A percentile compares a stretch with the other conserved stretches of the same genome.
Conservation (phyloP, 2,888 invertebrate genomes). For the Diplolepis rosae region DNA sequence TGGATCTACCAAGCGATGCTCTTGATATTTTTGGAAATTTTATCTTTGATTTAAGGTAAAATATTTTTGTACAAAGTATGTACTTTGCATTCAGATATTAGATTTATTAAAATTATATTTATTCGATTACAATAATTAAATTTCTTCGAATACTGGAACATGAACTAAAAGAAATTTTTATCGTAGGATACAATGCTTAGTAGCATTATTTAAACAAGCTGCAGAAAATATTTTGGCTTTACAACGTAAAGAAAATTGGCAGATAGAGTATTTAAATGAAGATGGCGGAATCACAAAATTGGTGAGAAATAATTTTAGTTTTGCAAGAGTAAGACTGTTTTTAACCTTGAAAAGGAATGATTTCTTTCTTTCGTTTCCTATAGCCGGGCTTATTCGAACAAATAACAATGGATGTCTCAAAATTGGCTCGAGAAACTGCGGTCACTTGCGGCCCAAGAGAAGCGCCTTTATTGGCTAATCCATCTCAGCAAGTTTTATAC, state of each 20-base stretch:
- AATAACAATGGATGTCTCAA: constrained; percentile 83
- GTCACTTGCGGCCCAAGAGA: constrained; percentile 83
- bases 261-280: constrained; percentile 87
- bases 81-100: not conserved
- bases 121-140: not conserved
- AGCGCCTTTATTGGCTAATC: constrained; percentile 76
- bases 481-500: constrained; percentile 69
- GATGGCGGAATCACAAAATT: constrained; percentile 90
- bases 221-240: constrained; percentile 85
- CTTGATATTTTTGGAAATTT: constrained; percentile 88
- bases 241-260: constrained; percentile 88
- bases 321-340: constrained; percentile 2
- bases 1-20: constrained; percentile 92
- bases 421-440: constrained; percentile 81
- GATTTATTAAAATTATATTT: not conserved
- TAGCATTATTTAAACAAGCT: constrained; percentile 88
- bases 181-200: constrained; percentile 84
- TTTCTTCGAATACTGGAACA: not conserved
- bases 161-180: constrained; percentile 6
- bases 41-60: constrained; percentile 86
- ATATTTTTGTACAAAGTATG: not conserved
- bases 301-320: constrained; percentile 73
- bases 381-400: constrained; percentile 84
- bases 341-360: not conserved
- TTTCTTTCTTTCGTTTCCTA: constrained; percentile 50